Evolutionary conservation across 2,113 vertebrate species (phyloP), one percentile per base, ranked within the genome.

Genomic region (Sorex fumeus): DNA sequence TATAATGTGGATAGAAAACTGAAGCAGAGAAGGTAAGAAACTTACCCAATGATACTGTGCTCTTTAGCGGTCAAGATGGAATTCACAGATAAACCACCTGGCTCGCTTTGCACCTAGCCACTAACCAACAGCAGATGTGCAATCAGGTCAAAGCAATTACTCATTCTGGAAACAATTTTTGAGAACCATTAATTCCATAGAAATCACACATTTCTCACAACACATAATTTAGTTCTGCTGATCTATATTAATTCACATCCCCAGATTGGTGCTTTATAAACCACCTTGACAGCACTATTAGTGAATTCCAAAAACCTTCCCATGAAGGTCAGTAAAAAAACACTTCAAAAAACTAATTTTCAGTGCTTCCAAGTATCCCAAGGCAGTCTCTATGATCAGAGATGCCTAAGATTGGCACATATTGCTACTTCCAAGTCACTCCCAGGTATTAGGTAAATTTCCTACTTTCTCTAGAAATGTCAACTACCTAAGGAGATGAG

Each of bases 281-380:
- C 18, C 45, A 67, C 23, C 28, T 78, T 67, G 72, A 9, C 67
- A 86, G 28, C n/a, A 79, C 6, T 21, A 45, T 50, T 36, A 72
- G 30, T 67, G 78, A 91, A 88, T 92, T 92, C 47, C 82, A 60
- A 90, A 87, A 82, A 71, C 36, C n/a, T 5, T 87, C 53, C 34
- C 9, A 23, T 15, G 72, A 80, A 88, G 45, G 8, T 53, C 34
- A 80, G 60, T 40, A 40, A 74, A 89, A 57, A 50, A 23, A 15
- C 74, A 32, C 27, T 70, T 66, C 32, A 34, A 70, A 67, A 60
- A 5, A 74, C 32, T n/a, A 69, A 78, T 57, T 32, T 10, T 74
- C 43, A 30, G 32, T 11, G 43, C 19, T 91, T 72, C 32, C 40
- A 69, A 32, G 18, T n/a, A 32, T 25, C 9, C 7, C 30, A 9